Base-by-base conservation (phyloP, 2,797 vertebrate species). In the Lepus townsendii region DNA sequence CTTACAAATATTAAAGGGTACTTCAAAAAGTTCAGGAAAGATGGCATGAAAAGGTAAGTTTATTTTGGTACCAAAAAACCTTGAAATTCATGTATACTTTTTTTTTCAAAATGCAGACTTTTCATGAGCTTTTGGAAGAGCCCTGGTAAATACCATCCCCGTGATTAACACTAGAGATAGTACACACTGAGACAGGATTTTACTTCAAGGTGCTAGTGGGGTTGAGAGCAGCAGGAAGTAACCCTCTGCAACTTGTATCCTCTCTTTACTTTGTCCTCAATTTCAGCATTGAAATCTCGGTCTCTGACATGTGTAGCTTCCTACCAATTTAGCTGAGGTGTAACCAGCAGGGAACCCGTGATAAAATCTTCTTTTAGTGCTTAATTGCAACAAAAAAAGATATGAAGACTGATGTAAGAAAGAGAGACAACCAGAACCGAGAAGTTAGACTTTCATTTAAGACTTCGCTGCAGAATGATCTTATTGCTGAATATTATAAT, bases 261-360 rank as follows among this genome's bases (percentile, higher is more conserved):
- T 20, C 57, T 30, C 42, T 22, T 68, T 20, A 63, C 86, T 96
- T 89, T 69, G 63, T 35, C 35, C 38, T 95, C 9, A 35, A 1
- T 90, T 87, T 91, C 73, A 92, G 62, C n/a, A 35, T 2, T 26
- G 68, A 90, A 84, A 30, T 63, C 63, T 90, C 73, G 72, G 38
- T 89, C 54, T 57, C 26, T 20, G 47, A 89, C 50, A 75, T 8
- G 69, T 79, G 80, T 88, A 94, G 47, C 91, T 95, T 96, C 87
- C 73, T 60, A 86, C 57, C 84, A 95, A 62, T 95, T 93, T 93
- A 82, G 82, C 17, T 50, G 65, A 95, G 38, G 93, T 96, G 91
- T 96, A 96, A 91, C 22, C 82, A 89, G 71, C 57, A 93, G 96
- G 68, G 80, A 5, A 80, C n/a, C 30, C 38, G 32, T 71, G 85